These are phyloP conservation scores for Heteromyza rotundicornis DNA, from an alignment of 2,888 invertebrate species.

Conservation along the genomic window DNA sequence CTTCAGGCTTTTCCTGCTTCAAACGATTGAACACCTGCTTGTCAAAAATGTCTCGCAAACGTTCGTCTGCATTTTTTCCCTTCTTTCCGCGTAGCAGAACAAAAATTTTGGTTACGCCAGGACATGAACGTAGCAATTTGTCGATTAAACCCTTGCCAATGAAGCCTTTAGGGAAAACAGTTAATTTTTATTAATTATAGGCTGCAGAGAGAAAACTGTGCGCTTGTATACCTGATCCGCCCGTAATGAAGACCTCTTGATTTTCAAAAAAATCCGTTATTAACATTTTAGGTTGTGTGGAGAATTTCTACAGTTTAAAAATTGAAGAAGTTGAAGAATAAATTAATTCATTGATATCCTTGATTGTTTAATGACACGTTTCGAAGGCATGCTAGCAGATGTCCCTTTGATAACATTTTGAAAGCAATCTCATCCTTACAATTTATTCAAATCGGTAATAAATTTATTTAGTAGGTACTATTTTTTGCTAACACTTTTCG, in stretches of 20 bases:
- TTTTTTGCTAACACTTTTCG: too few species aligned
- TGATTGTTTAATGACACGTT: too few species aligned
- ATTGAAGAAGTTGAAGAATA: too few species aligned
- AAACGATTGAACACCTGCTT: conserved; percentile 62
- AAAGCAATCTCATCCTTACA: too few species aligned
- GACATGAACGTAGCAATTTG: conserved; percentile 83
- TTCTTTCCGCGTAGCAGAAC: conserved; percentile 78
- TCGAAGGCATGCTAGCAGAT: too few species aligned
- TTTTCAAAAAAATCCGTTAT: conserved; percentile 67
- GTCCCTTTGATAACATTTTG: too few species aligned
- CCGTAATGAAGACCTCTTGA: conserved; percentile 80
- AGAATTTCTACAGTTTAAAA: background rate
- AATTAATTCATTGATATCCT: too few species aligned
- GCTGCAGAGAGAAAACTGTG: too few species aligned
- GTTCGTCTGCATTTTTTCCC: conserved; percentile 69
- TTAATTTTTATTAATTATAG: background rate
- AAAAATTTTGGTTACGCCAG: conserved; percentile 76
- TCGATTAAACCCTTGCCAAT: conserved; percentile 89
- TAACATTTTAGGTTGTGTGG: background rate
- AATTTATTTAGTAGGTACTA: too few species aligned
- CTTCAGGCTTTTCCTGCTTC: conserved; percentile 66
- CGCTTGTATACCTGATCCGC: conserved; percentile 69
- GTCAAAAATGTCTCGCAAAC: conserved; percentile 68
- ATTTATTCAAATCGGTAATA: too few species aligned
- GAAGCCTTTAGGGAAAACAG: conserved; percentile 68